Base-by-base conservation (phyloP, 2,888 invertebrate species). In the Ectropis crepuscularia region DNA sequence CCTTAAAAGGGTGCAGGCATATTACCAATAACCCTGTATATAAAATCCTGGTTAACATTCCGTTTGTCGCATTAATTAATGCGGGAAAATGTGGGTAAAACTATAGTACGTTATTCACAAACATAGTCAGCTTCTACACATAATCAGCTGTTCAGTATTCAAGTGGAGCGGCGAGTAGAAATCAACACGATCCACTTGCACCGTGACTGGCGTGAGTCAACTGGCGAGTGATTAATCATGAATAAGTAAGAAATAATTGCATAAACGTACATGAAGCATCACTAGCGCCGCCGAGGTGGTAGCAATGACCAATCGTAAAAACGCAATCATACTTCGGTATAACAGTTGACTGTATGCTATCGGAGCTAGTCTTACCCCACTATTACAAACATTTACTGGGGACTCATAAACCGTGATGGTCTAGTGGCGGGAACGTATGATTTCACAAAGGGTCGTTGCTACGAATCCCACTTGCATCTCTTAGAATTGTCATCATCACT, bases 101-200 rank as follows among this genome's bases (percentile, higher is more conserved):
- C 16, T 10, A n/a, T 6, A 6, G 16, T 0, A 38, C 16, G 16
- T 28, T 28, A 28, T 28, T 28, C 16, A 28, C 16, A 28, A 28
- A 28, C 6, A 16, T 4, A n/a, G 41, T 10, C 7, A 42, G 28
- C 38, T 38, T 2, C 12, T 5, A 28, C 16, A 28, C 9, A 28
- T 47, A 45, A 58, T 50, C 42, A 50, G 42, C 45, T 43, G 36
- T 5, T 59, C 59, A 42, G 28, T 46, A 63, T 63, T 54, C 63
- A 50, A 49, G 6, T 48, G 39, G 6, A n/a, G 53, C 42, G 41
- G 36, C 9, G n/a, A 53, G 51, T 55, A 57, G 61, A 61, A 65
- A 65, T 65, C 53, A 57, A 55, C 55, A 42, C 51, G 55, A 50
- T 12, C 45, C 42, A 55, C 51, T 65, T 43, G 53, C 57, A 7